Evolutionary conservation across 2,797 vertebrate species (phyloP), one percentile per base, ranked within the genome.

Genomic region (Oceanodroma leucorhoa): DNA sequence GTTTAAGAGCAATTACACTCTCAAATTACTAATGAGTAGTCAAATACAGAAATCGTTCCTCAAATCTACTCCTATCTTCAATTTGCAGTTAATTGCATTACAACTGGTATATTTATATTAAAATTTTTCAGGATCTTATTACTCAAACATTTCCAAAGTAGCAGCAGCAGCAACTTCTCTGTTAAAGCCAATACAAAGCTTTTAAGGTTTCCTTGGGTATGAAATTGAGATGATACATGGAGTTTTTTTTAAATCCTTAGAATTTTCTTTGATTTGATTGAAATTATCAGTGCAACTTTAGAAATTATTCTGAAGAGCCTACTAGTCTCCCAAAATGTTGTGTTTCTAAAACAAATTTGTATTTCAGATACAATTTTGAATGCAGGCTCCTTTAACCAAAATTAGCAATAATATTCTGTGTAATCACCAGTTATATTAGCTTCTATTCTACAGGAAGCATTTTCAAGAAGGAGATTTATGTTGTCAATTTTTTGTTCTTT

Each of bases 1-100:
- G 22, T 67, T 93, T 89, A 91, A 92, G 81, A 96, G 88, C 71
- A 93, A 65, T 95, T 95, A 82, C 32, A 51, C 40, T 89, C 95
- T 69, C 20, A 85, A 84, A 92, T 89, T 91, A 61, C 45, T 92
- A 91, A 94, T 91, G 53, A 95, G 75, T 82, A 95, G 83, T 95
- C 60, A 71, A 81, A 87, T 89, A 85, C 51, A 54, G 54, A 92
- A 94, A 75, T 69, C 3, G 0, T 91, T 95, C 50, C 54, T 93
- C 54, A 83, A 72, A 81, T 94, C 41, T 83, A 38, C 71, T 87
- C 14, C 29, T 67, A 18, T 87, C 60, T 93, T 57, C 40, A 90
- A 27, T 92, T 90, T 95, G 61, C 67, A 71, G 50, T 92, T 95
- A 95, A 91, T 94, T 93, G 54, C 45, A 36, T 72, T 95, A 58